phyloP scores from a whole-genome alignment of 1,140 invertebrate genomes.

The Ostrea edulis region DNA sequence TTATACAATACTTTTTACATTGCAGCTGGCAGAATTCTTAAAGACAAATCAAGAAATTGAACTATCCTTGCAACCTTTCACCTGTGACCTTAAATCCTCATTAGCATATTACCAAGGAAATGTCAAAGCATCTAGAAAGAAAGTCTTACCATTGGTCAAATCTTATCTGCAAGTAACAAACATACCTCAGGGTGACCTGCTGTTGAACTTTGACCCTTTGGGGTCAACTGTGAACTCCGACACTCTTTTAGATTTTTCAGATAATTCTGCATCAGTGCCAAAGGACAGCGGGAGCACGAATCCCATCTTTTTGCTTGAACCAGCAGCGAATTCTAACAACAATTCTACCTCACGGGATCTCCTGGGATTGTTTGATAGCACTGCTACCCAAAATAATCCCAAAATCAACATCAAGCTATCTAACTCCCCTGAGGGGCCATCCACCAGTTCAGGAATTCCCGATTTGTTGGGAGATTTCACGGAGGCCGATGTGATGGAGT shows the following conservation, averaged over 20 bases:
- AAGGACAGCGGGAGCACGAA: not conserved
- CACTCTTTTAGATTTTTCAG: not conserved
- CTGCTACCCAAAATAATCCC: not conserved
- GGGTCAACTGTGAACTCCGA: not conserved
- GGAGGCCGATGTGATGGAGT: constrained; percentile 48
- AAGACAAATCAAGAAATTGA: constrained; percentile 58
- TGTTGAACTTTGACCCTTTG: constrained; percentile 15
- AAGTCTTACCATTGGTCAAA: constrained; percentile 74
- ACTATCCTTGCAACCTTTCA: constrained; percentile 61
- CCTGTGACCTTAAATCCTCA: constrained; percentile 57
- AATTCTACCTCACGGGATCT: not conserved
- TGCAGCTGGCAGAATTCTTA: constrained; percentile 67
- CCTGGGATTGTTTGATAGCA: not conserved
- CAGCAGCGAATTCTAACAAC: not conserved
- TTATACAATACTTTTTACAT: constrained; percentile 34
- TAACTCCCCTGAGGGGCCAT: not conserved
- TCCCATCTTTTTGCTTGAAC: not conserved
- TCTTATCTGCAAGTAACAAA: constrained; percentile 58
- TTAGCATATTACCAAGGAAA: constrained; percentile 72
- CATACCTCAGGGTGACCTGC: constrained; percentile 12
- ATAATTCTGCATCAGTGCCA: not conserved
- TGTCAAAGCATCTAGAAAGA: constrained; percentile 72
- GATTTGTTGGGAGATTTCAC: constrained; percentile 44
- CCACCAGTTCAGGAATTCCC: no score
- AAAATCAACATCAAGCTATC: not conserved